Conservation (phyloP, 2,888 invertebrate genomes). For the Octodonta nipae region DNA sequence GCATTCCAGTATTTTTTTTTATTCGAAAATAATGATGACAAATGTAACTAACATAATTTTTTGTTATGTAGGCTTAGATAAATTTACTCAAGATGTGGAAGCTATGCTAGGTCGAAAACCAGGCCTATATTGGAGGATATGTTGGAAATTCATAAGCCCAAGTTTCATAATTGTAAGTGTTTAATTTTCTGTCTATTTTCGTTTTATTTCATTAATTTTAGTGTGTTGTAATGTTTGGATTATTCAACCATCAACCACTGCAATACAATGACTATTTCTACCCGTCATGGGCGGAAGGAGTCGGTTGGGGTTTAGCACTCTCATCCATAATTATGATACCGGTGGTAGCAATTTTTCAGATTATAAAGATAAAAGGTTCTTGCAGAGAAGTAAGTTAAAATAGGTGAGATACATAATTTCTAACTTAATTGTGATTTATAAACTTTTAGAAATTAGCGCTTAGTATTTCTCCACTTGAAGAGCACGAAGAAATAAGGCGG, state of each 20-base stretch:
- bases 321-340: slow-evolving; percentile 65
- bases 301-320: slow-evolving; percentile 60
- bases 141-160: slow-evolving; percentile 77
- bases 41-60: neutral
- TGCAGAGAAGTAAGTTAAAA: slow-evolving; percentile 46
- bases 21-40: neutral
- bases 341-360: slow-evolving; percentile 47
- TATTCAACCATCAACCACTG: slow-evolving; percentile 50
- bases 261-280: slow-evolving; percentile 56
- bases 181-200: neutral
- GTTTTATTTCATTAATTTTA: slow-evolving; percentile 22
- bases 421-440: no score
- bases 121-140: slow-evolving; percentile 67
- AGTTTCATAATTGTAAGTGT: slow-evolving; percentile 59
- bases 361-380: slow-evolving; percentile 53
- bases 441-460: slow-evolving; percentile 50
- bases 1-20: neutral
- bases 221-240: slow-evolving; percentile 54
- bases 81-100: slow-evolving; percentile 64
- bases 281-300: slow-evolving; percentile 56
- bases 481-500: slow-evolving; percentile 49
- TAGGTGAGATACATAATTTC: neutral
- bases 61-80: slow-evolving; percentile 47
- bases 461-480: slow-evolving; percentile 52
- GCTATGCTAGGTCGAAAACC: slow-evolving; percentile 67